phyloP scores from a whole-genome alignment of 2,113 vertebrate species.

The Pseudois nayaur region DNA sequence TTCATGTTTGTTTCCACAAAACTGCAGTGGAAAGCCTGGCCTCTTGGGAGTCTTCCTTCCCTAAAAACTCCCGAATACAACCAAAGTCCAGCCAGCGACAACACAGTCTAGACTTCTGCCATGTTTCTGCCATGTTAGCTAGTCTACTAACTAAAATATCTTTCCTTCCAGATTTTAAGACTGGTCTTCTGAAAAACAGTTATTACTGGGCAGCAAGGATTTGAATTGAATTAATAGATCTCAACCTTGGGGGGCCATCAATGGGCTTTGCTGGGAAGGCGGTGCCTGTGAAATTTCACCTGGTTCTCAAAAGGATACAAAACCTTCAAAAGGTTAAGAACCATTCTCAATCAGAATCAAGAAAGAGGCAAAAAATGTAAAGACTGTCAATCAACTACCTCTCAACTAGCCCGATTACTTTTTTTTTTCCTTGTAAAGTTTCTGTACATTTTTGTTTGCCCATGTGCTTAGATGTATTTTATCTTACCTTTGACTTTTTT shows the following conservation, averaged over 20 bases:
- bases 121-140: neutral
- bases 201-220: neutral
- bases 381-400: neutral
- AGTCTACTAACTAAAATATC: neutral
- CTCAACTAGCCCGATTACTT: neutral
- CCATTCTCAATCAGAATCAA: neutral
- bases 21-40: neutral
- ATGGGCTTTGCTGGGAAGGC: neutral
- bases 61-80: neutral
- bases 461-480: neutral
- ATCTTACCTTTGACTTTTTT: slow-evolving; percentile 56
- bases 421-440: neutral
- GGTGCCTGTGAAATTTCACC: neutral
- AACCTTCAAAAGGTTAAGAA: slow-evolving; percentile 33
- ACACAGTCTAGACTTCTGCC: neutral
- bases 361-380: slow-evolving; percentile 6
- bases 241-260: neutral
- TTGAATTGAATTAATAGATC: slow-evolving; percentile 28
- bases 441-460: neutral
- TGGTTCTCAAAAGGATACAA: slow-evolving; percentile 26
- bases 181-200: neutral
- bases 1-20: neutral
- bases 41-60: neutral
- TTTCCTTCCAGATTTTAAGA: neutral
- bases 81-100: neutral